These are phyloP conservation scores for Siphamia tubifer DNA, from an alignment of 2,113 vertebrate species.

Conservation along the genomic window DNA sequence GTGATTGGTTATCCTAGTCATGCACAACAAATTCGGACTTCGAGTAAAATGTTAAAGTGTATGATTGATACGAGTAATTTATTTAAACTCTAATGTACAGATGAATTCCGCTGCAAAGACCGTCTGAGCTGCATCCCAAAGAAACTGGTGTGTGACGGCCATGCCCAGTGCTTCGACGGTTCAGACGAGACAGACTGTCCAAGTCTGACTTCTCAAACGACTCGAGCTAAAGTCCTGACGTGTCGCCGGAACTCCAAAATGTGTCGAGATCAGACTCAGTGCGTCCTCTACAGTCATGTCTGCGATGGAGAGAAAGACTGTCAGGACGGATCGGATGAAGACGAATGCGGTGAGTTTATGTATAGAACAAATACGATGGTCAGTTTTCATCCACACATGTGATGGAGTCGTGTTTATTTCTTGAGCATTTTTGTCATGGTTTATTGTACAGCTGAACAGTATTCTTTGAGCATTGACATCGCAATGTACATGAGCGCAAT, in stretches of 20 bases:
- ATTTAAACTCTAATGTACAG: neutral
- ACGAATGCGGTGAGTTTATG: slow-evolving; percentile 10
- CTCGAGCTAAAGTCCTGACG: slow-evolving; percentile 8
- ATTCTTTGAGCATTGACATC: too few species aligned
- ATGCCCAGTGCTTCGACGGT: slow-evolving; percentile 81
- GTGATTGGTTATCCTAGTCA: too few species aligned
- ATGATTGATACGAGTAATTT: too few species aligned
- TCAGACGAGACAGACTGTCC: slow-evolving; percentile 83
- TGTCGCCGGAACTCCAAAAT: slow-evolving; percentile 61
- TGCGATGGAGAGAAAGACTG: slow-evolving; percentile 88
- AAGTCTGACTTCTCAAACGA: neutral
- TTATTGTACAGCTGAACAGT: too few species aligned
- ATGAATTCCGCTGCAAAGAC: slow-evolving; percentile 79
- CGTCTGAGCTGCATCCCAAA: slow-evolving; percentile 65
- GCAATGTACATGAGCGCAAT: too few species aligned
- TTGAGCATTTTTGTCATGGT: too few species aligned
- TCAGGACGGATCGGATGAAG: slow-evolving; percentile 83
- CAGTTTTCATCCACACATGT: too few species aligned
- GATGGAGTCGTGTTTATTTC: too few species aligned
- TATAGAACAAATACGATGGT: neutral
- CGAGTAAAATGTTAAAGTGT: too few species aligned
- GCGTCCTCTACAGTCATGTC: slow-evolving; percentile 76
- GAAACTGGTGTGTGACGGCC: slow-evolving; percentile 80
- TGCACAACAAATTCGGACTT: too few species aligned
- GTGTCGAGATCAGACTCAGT: slow-evolving; percentile 75